A percentile compares a stretch with the other conserved stretches of the same genome.
phyloP scores from a whole-genome alignment of 2,113 vertebrate genomes.

The Macaca mulatta region DNA sequence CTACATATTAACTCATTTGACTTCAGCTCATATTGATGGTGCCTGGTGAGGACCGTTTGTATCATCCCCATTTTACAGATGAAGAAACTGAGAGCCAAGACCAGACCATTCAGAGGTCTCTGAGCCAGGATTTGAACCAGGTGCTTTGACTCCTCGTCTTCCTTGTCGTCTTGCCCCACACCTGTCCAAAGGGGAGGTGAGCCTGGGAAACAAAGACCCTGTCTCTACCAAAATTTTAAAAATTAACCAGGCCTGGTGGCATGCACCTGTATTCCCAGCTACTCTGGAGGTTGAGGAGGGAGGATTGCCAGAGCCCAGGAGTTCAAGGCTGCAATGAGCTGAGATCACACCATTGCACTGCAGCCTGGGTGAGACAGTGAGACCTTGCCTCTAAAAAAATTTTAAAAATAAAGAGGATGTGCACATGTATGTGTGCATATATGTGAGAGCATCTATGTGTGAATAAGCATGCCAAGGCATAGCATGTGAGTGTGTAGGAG shows the following conservation, averaged over 20 bases:
- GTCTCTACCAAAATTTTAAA: no score
- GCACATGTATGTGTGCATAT: not conserved
- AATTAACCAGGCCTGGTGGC: no score
- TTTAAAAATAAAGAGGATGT: no score
- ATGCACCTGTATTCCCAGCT: no score
- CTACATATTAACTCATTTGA: not conserved
- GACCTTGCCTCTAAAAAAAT: no score
- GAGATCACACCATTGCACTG: no score
- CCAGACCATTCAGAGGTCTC: no score
- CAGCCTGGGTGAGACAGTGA: no score
- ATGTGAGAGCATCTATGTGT: not conserved
- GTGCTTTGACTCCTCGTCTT: fast-evolving
- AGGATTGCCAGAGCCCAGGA: no score
- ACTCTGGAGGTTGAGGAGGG: no score
- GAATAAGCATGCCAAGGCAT: not conserved
- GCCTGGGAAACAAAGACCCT: no score
- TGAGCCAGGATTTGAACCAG: not conserved
- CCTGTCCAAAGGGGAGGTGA: not conserved
- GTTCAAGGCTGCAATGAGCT: no score
- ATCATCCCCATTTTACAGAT: not conserved
- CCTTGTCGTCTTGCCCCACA: not conserved
- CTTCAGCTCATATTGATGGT: not conserved
- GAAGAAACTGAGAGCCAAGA: not conserved
- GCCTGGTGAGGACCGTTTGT: not conserved
- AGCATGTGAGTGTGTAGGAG: not conserved